Evolutionary conservation across 2,113 vertebrate species (phyloP).

Genomic region (Hemiprocne comata): DNA sequence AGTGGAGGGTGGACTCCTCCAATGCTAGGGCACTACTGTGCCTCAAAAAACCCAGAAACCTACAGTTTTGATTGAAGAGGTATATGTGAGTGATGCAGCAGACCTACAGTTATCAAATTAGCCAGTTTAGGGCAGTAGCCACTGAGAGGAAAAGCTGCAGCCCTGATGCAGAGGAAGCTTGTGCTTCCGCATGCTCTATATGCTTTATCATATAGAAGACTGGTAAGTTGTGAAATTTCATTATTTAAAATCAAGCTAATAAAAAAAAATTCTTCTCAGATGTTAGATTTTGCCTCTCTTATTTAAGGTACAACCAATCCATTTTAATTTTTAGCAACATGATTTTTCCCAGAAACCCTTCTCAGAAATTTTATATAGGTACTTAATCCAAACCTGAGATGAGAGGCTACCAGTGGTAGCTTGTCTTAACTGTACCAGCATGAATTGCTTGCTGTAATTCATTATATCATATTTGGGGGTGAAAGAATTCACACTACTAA

Average conservation of each 20-base stretch:
- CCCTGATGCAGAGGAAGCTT: neutral
- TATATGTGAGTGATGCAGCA: neutral
- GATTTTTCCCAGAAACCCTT: neutral
- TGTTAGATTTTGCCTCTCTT: neutral
- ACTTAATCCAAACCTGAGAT: neutral
- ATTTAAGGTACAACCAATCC: neutral
- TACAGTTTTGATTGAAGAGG: neutral
- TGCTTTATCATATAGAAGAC: neutral
- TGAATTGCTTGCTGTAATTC: constrained; percentile 15
- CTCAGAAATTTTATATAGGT: neutral
- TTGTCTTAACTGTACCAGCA: neutral
- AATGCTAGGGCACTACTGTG: neutral
- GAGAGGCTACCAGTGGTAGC: neutral
- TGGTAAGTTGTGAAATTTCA: neutral
- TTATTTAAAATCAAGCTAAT: neutral
- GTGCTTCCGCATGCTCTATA: neutral
- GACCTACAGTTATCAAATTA: neutral
- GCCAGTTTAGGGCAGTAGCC: neutral
- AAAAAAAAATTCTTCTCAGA: neutral
- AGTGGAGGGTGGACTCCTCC: neutral
- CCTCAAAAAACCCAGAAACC: neutral
- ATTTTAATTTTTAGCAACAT: neutral
- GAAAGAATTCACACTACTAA: constrained; percentile 34
- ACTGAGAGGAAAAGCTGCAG: neutral
- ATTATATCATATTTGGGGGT: neutral